A percentile compares a stretch with the other conserved stretches of the same genome.
These are phyloP conservation scores for Nycticryphes semicollaris DNA, from an alignment of 2,113 vertebrate species.

Conservation along the genomic window DNA sequence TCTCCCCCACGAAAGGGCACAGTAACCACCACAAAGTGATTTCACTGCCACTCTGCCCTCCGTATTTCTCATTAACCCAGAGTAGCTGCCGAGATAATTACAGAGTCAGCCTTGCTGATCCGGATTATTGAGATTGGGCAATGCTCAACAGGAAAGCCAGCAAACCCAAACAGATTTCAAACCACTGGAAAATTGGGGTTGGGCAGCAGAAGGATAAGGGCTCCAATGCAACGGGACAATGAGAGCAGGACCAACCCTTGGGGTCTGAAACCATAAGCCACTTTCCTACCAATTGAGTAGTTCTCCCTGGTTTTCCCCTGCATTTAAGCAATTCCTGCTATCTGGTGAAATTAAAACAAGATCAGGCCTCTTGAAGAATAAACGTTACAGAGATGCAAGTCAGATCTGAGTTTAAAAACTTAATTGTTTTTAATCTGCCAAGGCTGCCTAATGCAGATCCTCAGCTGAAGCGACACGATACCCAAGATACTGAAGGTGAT, in stretches of 20 bases:
- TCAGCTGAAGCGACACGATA: rapidly evolving
- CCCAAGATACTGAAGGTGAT: rapidly evolving
- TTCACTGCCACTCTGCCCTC: not conserved
- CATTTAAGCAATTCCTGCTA: not conserved
- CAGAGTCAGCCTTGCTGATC: not conserved
- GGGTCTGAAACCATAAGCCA: not conserved
- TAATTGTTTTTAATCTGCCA: not conserved
- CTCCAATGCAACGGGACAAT: not conserved
- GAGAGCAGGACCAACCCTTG: not conserved
- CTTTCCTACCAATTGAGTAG: not conserved
- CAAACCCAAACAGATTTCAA: not conserved
- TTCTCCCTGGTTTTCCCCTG: not conserved
- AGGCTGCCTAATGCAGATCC: not conserved
- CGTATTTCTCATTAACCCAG: not conserved
- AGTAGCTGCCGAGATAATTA: not conserved
- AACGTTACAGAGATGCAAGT: not conserved
- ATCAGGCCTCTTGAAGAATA: not conserved
- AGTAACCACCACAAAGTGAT: not conserved
- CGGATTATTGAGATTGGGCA: not conserved
- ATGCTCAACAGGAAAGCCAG: not conserved
- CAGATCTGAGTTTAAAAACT: not conserved
- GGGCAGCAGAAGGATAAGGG: not conserved
- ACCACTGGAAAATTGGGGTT: not conserved
- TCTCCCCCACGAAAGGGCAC: not conserved
- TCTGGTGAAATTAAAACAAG: not conserved